Evolutionary conservation across 1,140 invertebrate species (phyloP).

Genomic region (Musca vetustissima): DNA sequence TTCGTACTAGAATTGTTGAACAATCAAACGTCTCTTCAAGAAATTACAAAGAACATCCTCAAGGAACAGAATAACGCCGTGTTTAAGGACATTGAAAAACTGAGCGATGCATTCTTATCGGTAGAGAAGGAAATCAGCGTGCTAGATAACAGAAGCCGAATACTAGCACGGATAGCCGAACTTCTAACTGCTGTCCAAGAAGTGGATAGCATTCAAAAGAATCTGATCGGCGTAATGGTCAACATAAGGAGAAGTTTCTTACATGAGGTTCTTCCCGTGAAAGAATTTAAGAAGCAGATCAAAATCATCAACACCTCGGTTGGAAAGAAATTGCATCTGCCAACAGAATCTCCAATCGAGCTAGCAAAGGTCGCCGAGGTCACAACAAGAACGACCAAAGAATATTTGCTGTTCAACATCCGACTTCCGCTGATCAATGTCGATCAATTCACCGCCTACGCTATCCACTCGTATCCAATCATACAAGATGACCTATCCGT

Average conservation of each 20-base stretch:
- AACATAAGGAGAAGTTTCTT: not conserved
- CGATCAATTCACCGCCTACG: no score
- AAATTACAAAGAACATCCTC: not conserved
- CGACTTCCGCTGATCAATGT: not conserved
- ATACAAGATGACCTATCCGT: no score
- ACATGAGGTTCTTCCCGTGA: constrained; percentile 11
- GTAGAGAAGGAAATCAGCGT: not conserved
- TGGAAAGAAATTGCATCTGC: not conserved
- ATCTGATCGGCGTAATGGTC: not conserved
- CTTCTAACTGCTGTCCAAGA: not conserved
- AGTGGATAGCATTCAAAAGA: not conserved
- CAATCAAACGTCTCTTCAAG: not conserved
- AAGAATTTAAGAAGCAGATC: constrained; percentile 18
- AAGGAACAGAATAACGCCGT: not conserved
- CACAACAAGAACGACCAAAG: not conserved
- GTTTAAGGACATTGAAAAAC: not conserved
- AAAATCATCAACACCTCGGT: not conserved
- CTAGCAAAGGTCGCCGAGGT: not conserved
- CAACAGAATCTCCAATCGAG: not conserved
- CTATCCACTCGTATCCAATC: no score
- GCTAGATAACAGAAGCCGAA: not conserved
- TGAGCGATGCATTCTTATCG: not conserved
- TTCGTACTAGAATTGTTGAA: no score
- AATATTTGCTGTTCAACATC: not conserved
- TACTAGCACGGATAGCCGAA: not conserved